Evolutionary conservation across 2,797 vertebrate genomes (phyloP).

Genomic region (Sciurus carolinensis): DNA sequence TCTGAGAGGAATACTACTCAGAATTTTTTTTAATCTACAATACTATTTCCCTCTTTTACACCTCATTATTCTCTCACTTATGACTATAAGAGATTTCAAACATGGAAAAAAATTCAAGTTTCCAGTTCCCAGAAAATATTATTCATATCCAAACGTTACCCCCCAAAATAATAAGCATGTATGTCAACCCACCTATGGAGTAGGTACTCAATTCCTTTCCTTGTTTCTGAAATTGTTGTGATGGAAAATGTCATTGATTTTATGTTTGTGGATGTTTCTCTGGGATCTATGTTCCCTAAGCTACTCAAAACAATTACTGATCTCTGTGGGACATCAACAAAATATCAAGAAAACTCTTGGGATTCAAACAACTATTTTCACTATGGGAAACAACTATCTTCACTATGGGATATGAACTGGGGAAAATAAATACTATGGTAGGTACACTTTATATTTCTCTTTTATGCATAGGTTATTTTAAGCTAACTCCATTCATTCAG

Average conservation of each 20-base stretch:
- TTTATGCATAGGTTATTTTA: neutral
- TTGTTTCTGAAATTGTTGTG: neutral
- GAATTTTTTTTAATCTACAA: neutral
- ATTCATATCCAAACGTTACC: neutral
- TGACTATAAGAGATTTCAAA: neutral
- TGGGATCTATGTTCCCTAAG: neutral
- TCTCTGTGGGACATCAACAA: neutral
- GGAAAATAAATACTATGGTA: neutral
- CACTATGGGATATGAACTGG: neutral
- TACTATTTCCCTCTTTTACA: neutral
- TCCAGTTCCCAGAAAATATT: neutral
- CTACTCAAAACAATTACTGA: neutral
- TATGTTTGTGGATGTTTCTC: neutral
- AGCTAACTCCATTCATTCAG: neutral
- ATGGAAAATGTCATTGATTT: neutral
- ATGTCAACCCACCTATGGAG: neutral
- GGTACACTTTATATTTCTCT: too few relatives aligned
- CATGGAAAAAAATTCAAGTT: neutral
- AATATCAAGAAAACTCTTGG: neutral
- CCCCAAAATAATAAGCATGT: neutral
- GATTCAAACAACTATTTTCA: neutral
- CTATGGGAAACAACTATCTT: neutral
- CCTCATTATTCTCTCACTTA: neutral
- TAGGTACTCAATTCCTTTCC: neutral
- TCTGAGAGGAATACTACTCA: neutral